phyloP scores from a whole-genome alignment of 2,888 invertebrate species.

The Rhagonycha lutea region DNA sequence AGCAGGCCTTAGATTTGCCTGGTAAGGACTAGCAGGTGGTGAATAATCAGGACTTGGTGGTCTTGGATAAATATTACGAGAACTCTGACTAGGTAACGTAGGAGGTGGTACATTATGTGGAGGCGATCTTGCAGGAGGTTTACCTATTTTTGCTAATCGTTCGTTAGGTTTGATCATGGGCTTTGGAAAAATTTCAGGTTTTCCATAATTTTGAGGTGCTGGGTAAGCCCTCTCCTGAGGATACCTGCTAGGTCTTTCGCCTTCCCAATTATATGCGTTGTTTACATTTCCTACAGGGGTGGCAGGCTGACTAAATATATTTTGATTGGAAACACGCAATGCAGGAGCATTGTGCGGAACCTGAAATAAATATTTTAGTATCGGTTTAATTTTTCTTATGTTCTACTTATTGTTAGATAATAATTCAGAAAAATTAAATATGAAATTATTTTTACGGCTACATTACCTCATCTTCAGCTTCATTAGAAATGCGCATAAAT shows the following conservation, averaged over 20 bases:
- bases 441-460: not conserved
- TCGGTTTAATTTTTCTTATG: too few relatives aligned
- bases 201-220: not conserved
- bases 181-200: not conserved
- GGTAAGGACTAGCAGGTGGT: slow-evolving; percentile 12
- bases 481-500: not conserved
- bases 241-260: not conserved
- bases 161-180: not conserved
- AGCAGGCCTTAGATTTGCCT: slow-evolving; percentile 3
- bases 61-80: not conserved
- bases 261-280: not conserved
- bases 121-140: not conserved
- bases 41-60: slow-evolving; percentile 20
- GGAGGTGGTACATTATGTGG: not conserved
- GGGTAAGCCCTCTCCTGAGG: not conserved
- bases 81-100: not conserved
- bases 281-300: not conserved
- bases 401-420: too few relatives aligned
- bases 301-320: not conserved
- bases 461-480: not conserved
- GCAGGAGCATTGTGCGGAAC: not conserved
- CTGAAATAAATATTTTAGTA: not conserved
- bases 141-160: slow-evolving; percentile 3
- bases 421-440: too few relatives aligned
- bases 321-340: not conserved